phyloP scores from a whole-genome alignment of 1,140 invertebrate species.

The Bombus cullumanus region DNA sequence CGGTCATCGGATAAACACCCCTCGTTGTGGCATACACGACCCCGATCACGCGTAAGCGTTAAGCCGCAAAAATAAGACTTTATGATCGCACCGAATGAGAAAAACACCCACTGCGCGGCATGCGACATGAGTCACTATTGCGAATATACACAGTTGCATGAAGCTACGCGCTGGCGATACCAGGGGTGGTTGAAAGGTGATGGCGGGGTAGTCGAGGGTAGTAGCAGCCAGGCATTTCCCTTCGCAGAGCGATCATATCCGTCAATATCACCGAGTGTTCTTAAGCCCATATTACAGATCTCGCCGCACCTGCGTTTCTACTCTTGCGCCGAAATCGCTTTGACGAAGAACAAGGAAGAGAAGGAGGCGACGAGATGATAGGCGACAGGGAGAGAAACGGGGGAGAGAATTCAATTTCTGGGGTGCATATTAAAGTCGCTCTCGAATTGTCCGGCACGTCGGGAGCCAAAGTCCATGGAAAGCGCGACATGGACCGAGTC shows the following conservation, averaged over 20 bases:
- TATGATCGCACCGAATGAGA: slow-evolving; percentile 68
- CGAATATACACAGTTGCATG: slow-evolving; percentile 36
- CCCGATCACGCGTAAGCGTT: slow-evolving; percentile 37
- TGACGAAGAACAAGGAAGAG: slow-evolving; percentile 5
- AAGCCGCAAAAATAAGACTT: slow-evolving; percentile 76
- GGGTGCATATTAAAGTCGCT: slow-evolving; percentile 77
- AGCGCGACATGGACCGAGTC: slow-evolving; percentile 49
- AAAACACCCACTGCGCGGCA: slow-evolving; percentile 60
- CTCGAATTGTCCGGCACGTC: slow-evolving; percentile 68
- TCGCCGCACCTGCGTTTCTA: slow-evolving; percentile 62
- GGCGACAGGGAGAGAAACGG: neutral
- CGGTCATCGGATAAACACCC: slow-evolving; percentile 64
- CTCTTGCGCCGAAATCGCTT: slow-evolving; percentile 47
- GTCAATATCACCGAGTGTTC: slow-evolving; percentile 66
- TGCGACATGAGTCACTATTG: slow-evolving; percentile 51
- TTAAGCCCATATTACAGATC: slow-evolving; percentile 68
- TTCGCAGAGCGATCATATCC: slow-evolving; percentile 59
- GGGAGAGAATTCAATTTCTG: slow-evolving; percentile 75
- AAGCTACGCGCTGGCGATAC: neutral
- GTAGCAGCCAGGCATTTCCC: slow-evolving; percentile 29
- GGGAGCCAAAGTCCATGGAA: slow-evolving; percentile 44
- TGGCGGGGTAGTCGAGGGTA: neutral
- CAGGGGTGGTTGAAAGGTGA: neutral
- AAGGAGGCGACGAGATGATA: neutral
- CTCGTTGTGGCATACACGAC: neutral